A percentile compares a stretch with the other conserved stretches of the same genome.
Conservation (phyloP, 2,113 vertebrate genomes). For the Pangasianodon hypophthalmus region DNA sequence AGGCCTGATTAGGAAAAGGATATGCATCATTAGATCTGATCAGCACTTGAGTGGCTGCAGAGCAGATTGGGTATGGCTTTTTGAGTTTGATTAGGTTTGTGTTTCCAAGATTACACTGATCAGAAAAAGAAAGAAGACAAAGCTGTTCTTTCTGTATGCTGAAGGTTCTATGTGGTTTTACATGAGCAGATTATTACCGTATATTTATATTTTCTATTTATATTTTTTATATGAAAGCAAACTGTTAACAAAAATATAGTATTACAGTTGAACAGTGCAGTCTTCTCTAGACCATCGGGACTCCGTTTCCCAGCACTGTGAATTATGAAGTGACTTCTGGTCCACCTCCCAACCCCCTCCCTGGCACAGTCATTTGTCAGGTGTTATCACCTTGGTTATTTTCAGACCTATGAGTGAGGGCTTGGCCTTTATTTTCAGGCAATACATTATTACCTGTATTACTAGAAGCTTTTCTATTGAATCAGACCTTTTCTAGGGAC, state of each 20-base stretch:
- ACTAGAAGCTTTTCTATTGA: background rate
- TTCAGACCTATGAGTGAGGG: slow-evolving; percentile 19
- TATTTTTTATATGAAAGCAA: background rate
- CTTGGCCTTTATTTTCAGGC: slow-evolving; percentile 27
- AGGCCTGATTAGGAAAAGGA: background rate
- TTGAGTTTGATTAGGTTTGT: slow-evolving; percentile 23
- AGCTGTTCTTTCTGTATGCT: background rate
- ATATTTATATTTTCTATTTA: background rate
- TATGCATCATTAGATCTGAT: slow-evolving; percentile 21
- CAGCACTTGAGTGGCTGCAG: background rate
- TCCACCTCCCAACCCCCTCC: slow-evolving; percentile 16
- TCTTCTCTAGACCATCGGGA: slow-evolving; percentile 21
- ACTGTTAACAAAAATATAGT: background rate
- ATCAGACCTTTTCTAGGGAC: slow-evolving; percentile 13
- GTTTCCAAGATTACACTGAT: background rate
- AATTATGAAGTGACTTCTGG: slow-evolving; percentile 19
- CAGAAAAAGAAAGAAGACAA: background rate
- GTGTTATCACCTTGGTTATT: slow-evolving; percentile 40
- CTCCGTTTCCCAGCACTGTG: background rate
- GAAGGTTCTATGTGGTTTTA: background rate
- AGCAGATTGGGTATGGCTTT: background rate
- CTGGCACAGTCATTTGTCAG: slow-evolving; percentile 44
- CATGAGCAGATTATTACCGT: background rate
- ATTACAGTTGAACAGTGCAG: background rate
- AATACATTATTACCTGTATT: slow-evolving; percentile 12